phyloP scores from a whole-genome alignment of 2,888 invertebrate genomes.

The Dioctria linearis region DNA sequence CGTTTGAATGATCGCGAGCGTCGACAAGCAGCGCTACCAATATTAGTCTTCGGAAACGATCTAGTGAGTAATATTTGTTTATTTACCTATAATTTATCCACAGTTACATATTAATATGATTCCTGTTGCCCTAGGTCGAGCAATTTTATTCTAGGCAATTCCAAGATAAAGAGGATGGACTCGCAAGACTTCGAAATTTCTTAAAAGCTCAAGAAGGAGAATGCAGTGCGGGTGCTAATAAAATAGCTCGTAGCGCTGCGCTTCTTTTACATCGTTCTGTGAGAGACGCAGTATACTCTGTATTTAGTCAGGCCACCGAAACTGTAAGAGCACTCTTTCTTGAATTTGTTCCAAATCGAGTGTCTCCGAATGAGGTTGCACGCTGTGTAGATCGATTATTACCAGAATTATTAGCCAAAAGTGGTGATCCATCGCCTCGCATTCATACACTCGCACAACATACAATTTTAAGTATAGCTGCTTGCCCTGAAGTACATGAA shows the following conservation, averaged over 20 bases:
- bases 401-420: constrained; percentile 87
- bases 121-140: constrained; percentile 77
- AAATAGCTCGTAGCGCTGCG: constrained; percentile 86
- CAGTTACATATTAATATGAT: not conserved
- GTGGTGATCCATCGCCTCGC: constrained; percentile 89
- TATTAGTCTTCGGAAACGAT: constrained; percentile 91
- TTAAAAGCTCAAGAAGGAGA: constrained; percentile 66
- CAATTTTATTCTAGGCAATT: constrained; percentile 93
- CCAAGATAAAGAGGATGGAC: constrained; percentile 89
- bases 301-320: constrained; percentile 88
- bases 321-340: constrained; percentile 85
- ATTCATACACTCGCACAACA: constrained; percentile 91
- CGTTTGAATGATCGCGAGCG: constrained; percentile 84
- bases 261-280: constrained; percentile 84
- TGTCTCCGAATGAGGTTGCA: constrained; percentile 86
- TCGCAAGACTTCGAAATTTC: constrained; percentile 76
- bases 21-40: constrained; percentile 90
- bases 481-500: constrained; percentile 85
- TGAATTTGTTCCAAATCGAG: constrained; percentile 88
- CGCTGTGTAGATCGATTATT: constrained; percentile 86
- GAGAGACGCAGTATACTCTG: constrained; percentile 90
- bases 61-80: constrained; percentile 74
- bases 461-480: constrained; percentile 88
- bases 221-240: constrained; percentile 74
- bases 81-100: not conserved